These are phyloP conservation scores for Megathymus violae DNA, from an alignment of 1,140 invertebrate genomes.

Conservation along the genomic window DNA sequence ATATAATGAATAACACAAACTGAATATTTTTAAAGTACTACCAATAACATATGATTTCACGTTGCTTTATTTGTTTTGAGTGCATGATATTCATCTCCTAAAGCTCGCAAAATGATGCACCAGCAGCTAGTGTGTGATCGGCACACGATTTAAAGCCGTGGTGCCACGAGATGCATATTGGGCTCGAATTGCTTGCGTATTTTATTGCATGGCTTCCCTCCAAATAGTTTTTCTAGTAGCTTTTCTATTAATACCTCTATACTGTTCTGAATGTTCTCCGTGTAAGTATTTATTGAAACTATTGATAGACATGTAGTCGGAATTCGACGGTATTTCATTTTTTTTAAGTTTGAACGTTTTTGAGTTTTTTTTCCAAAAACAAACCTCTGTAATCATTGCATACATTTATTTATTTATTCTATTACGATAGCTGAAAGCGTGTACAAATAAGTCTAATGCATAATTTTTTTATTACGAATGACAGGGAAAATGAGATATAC, in stretches of 20 bases:
- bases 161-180: constrained; percentile 52
- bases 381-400: no score
- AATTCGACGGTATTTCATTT: no score
- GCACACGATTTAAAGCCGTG: constrained; percentile 49
- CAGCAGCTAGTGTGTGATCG: constrained; percentile 41
- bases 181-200: constrained; percentile 45
- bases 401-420: no score
- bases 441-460: no score
- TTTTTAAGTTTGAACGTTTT: no score
- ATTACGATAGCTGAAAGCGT: no score
- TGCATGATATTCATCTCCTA: constrained; percentile 22
- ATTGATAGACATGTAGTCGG: no score
- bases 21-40: not conserved
- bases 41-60: constrained; percentile 7
- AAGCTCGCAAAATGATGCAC: constrained; percentile 39
- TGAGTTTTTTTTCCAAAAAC: no score
- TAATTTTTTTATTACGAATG: no score
- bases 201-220: constrained; percentile 47
- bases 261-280: not conserved
- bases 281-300: no score
- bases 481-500: no score
- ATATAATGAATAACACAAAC: not conserved
- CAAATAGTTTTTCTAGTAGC: constrained; percentile 22
- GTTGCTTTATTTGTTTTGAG: constrained; percentile 4
- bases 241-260: constrained; percentile 2